phyloP scores from a whole-genome alignment of 2,113 vertebrate genomes.

The Calyptommatus sinebrachiatus region DNA sequence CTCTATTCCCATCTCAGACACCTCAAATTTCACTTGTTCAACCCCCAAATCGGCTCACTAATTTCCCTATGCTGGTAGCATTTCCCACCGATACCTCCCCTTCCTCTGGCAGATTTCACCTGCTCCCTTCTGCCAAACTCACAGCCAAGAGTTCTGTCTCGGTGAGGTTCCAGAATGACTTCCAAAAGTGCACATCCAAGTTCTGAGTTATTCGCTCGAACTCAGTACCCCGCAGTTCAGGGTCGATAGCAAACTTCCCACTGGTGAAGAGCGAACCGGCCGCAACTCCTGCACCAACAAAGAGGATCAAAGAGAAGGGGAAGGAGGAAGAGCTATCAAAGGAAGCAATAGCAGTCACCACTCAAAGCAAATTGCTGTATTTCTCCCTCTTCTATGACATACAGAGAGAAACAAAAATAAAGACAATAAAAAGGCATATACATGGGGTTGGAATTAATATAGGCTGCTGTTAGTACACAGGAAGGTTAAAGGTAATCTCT shows the following conservation, averaged over 20 bases:
- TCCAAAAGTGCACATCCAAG: conserved; percentile 91
- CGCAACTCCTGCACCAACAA: conserved; percentile 73
- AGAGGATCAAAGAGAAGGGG: background rate
- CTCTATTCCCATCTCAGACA: background rate
- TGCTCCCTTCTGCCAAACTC: conserved; percentile 38
- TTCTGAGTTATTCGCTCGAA: conserved; percentile 90
- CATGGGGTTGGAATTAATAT: background rate
- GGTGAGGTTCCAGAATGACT: conserved; percentile 88
- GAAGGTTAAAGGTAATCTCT: background rate
- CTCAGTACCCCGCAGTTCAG: conserved; percentile 83
- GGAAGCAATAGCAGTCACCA: no score
- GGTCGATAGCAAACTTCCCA: conserved; percentile 88
- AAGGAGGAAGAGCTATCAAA: no score
- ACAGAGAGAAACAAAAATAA: background rate
- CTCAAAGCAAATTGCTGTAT: background rate
- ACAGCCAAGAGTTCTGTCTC: conserved; percentile 88
- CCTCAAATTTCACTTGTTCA: background rate
- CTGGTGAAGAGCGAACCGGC: conserved; percentile 88
- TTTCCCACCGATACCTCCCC: background rate
- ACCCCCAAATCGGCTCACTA: no score
- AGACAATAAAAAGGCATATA: background rate
- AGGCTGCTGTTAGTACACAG: background rate
- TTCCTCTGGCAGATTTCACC: background rate
- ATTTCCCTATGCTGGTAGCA: background rate
- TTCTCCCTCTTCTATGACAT: no score